phyloP scores from a whole-genome alignment of 1,140 invertebrate genomes.

The Zaprionus gabonicus region DNA sequence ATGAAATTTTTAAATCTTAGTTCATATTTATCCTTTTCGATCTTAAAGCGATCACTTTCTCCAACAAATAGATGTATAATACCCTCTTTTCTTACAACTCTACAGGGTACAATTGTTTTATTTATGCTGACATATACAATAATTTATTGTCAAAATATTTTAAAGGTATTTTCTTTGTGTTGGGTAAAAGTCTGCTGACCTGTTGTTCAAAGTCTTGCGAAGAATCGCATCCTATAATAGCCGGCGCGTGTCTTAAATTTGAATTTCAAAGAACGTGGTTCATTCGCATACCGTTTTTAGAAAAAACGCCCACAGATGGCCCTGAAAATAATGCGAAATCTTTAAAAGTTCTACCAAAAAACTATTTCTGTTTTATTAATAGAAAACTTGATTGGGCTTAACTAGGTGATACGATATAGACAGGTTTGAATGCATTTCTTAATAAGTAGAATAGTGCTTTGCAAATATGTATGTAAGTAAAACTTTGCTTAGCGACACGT shows the following conservation, averaged over 20 bases:
- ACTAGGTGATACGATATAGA: not conserved
- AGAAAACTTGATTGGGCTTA: not conserved
- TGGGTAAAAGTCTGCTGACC: not conserved
- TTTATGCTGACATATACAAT: not conserved
- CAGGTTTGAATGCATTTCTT: not conserved
- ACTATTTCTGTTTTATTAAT: not conserved
- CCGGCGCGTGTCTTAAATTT: not conserved
- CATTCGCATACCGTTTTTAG: slow-evolving; percentile 4
- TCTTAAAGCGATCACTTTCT: not conserved
- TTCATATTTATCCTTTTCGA: no score
- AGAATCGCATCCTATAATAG: not conserved
- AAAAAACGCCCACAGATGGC: not conserved
- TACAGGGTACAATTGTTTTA: not conserved
- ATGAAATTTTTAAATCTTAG: no score
- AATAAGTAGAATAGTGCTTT: not conserved
- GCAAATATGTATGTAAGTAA: not conserved
- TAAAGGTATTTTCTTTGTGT: not conserved
- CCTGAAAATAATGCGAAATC: slow-evolving; percentile 45
- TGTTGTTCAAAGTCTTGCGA: not conserved
- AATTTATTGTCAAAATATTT: not conserved
- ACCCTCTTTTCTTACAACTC: not conserved
- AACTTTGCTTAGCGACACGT: not conserved
- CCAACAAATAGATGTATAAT: not conserved
- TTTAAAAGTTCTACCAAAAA: slow-evolving; percentile 8
- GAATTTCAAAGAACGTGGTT: not conserved